These are phyloP conservation scores for Drosophila tripunctata DNA, from an alignment of 2,888 invertebrate genomes.

Conservation along the genomic window DNA sequence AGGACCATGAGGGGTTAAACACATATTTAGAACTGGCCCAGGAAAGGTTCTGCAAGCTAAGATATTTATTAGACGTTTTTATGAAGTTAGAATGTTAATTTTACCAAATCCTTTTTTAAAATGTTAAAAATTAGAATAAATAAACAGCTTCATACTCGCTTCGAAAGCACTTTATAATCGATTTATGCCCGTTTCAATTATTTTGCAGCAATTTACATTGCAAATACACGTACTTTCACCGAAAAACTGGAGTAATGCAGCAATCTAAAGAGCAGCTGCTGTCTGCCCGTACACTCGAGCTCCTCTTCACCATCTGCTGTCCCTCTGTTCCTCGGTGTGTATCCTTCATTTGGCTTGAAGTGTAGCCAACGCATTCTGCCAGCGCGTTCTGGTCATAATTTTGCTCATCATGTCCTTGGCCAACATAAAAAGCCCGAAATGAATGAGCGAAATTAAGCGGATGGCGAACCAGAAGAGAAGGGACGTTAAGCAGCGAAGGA, in stretches of 20 bases:
- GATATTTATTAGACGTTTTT: background rate
- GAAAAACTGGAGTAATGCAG: background rate
- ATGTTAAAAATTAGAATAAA: background rate
- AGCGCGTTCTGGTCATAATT: conserved; percentile 36
- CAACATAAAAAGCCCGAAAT: conserved; percentile 51
- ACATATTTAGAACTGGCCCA: too few species aligned
- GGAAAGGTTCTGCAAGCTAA: too few species aligned
- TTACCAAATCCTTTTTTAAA: background rate
- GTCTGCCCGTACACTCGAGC: background rate
- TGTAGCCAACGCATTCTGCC: background rate
- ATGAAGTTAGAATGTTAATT: too few species aligned
- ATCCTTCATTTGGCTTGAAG: background rate
- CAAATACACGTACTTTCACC: background rate
- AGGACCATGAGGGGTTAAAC: too few species aligned
- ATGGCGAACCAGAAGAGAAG: conserved; percentile 9
- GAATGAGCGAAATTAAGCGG: conserved; percentile 57
- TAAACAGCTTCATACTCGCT: background rate
- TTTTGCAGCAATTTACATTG: background rate
- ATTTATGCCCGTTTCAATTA: conserved; percentile 2
- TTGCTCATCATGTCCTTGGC: conserved; percentile 57
- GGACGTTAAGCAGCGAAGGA: background rate
- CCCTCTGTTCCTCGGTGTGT: background rate
- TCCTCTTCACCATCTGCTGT: background rate
- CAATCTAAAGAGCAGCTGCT: conserved; percentile 18
- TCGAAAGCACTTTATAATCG: background rate